Evolutionary conservation across 2,888 invertebrate species (phyloP).

Genomic region (Subacronicta megacephala): DNA sequence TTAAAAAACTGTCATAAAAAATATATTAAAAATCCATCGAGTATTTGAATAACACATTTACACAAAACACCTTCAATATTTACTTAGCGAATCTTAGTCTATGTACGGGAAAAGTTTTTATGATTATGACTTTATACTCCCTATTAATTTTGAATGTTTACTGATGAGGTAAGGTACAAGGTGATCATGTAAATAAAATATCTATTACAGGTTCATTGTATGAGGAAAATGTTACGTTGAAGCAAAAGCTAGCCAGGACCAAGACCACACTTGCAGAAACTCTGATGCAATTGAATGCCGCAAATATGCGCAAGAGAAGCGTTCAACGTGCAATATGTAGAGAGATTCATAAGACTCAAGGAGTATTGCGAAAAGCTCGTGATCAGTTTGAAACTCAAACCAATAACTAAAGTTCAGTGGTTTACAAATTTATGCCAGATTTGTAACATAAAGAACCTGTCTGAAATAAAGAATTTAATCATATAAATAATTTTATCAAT

Average conservation of each 20-base stretch:
- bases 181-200: neutral
- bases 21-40: no score
- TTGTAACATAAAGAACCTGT: no score
- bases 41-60: no score
- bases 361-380: constrained; percentile 93
- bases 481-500: no score
- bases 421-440: neutral
- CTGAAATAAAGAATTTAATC: no score
- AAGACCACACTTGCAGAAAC: constrained; percentile 94
- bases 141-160: no score
- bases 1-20: no score
- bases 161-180: no score
- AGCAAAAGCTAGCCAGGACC: constrained; percentile 92
- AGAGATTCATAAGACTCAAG: constrained; percentile 94
- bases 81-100: no score
- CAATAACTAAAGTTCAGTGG: constrained; percentile 9
- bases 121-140: no score
- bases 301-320: constrained; percentile 94
- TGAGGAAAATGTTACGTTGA: constrained; percentile 92
- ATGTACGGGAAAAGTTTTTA: no score
- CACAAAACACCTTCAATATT: no score
- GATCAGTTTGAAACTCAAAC: constrained; percentile 91
- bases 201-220: constrained; percentile 78
- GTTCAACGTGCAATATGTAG: constrained; percentile 95
- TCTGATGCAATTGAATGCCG: constrained; percentile 92